phyloP scores from a whole-genome alignment of 2,888 invertebrate species.

The Tetramorium bicarinatum region DNA sequence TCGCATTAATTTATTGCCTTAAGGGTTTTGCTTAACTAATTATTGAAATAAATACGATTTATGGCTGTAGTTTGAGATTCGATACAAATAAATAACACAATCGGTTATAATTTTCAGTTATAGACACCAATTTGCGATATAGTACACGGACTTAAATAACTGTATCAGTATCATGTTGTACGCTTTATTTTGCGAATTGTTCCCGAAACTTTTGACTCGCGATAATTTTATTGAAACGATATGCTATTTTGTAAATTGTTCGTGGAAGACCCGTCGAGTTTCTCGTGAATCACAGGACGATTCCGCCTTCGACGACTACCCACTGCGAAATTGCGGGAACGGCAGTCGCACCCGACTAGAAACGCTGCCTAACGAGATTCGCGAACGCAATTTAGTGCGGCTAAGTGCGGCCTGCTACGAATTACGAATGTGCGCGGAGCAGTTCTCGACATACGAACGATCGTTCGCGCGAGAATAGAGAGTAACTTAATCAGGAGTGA shows the following conservation, averaged over 20 bases:
- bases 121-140: background rate
- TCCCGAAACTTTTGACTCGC: background rate
- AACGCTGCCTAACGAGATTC: constrained; percentile 80
- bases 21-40: constrained; percentile 19
- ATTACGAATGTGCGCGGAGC: constrained; percentile 72
- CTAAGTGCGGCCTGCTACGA: constrained; percentile 78
- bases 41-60: constrained; percentile 23
- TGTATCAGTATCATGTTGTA: background rate
- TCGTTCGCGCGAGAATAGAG: constrained; percentile 66
- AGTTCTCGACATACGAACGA: constrained; percentile 59
- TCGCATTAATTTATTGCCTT: constrained; percentile 8
- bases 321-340: constrained; percentile 60
- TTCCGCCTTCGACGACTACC: constrained; percentile 49
- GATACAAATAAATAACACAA: constrained; percentile 14
- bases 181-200: background rate
- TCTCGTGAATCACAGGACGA: constrained; percentile 53
- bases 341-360: constrained; percentile 64
- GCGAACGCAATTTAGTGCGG: constrained; percentile 80
- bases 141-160: constrained; percentile 21
- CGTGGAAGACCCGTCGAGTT: background rate
- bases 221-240: background rate
- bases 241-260: constrained; percentile 5
- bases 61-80: constrained; percentile 10
- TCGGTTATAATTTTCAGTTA: background rate
- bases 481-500: constrained; percentile 70